These are phyloP conservation scores for Takifugu bimaculatus DNA, from an alignment of 2,113 vertebrate genomes.

Conservation along the genomic window DNA sequence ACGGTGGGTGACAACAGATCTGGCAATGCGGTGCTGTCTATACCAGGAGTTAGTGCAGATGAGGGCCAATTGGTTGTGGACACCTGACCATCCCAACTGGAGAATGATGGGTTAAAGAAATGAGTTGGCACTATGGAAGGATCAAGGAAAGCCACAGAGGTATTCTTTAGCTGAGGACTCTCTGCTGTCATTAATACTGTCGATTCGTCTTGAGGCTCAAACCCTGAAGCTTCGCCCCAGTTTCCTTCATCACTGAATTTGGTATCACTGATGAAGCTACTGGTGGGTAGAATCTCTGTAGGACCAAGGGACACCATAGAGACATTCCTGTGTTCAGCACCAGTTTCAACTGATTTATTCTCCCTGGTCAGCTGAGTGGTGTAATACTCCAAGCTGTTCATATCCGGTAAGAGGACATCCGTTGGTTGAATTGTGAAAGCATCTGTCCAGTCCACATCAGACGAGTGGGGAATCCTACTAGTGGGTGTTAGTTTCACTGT, in stretches of 20 bases:
- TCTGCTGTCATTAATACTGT: conserved; percentile 33
- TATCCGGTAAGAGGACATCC: conserved; percentile 76
- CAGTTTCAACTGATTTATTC: conserved; percentile 40
- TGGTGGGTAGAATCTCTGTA: conserved; percentile 42
- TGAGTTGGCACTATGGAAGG: conserved; percentile 51
- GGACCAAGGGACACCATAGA: conserved; percentile 39
- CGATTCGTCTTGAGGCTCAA: conserved; percentile 52
- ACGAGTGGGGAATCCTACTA: conserved; percentile 35
- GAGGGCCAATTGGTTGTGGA: conserved; percentile 44
- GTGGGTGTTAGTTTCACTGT: conserved; percentile 33
- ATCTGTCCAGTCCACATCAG: conserved; percentile 66
- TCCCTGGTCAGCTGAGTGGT: conserved; percentile 71
- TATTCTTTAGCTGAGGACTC: conserved; percentile 40
- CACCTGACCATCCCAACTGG: conserved; percentile 26
- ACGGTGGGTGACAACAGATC: conserved; percentile 25
- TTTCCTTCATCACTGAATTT: conserved; percentile 57
- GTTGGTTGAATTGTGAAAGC: conserved; percentile 70
- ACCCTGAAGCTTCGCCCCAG: conserved; percentile 60
- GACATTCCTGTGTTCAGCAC: conserved; percentile 60
- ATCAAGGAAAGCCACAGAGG: conserved; percentile 52
- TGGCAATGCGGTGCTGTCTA: conserved; percentile 35
- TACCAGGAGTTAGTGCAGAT: conserved; percentile 20
- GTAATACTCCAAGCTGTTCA: conserved; percentile 81
- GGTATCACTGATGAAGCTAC: conserved; percentile 32
- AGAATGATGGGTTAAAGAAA: conserved; percentile 43